A percentile compares a stretch with the other conserved stretches of the same genome.
phyloP scores from a whole-genome alignment of 2,888 invertebrate genomes.

The Toxonevra muliebris region DNA sequence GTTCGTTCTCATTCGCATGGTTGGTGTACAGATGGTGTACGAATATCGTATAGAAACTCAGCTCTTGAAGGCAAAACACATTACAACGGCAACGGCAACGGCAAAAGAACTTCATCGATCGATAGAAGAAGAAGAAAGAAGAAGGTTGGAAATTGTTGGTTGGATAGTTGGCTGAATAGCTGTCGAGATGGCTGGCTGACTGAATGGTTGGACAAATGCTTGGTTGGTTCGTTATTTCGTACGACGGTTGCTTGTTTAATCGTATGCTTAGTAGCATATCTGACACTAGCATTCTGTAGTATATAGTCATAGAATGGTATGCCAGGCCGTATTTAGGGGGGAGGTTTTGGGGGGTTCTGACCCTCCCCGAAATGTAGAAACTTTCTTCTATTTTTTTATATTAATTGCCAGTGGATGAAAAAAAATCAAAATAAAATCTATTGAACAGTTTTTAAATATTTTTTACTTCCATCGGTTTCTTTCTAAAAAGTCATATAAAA shows the following conservation, averaged over 20 bases:
- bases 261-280: constrained; percentile 36
- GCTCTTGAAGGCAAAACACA: background rate
- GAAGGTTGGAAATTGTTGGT: constrained; percentile 24
- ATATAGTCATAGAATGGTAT: constrained; percentile 9
- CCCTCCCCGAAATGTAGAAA: no score
- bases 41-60: background rate
- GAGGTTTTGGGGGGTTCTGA: no score
- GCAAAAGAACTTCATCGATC: constrained; percentile 42
- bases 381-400: no score
- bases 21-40: background rate
- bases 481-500: no score
- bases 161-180: constrained; percentile 31
- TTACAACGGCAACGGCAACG: constrained; percentile 26
- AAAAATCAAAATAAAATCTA: no score
- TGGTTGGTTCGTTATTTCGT: constrained; percentile 15
- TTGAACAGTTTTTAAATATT: no score
- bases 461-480: no score
- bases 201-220: constrained; percentile 21
- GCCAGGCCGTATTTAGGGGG: no score
- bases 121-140: constrained; percentile 35
- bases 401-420: no score
- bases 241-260: constrained; percentile 33
- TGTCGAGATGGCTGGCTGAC: constrained; percentile 14
- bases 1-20: background rate
- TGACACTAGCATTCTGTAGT: constrained; percentile 23